Conservation (phyloP, 2,113 vertebrate genomes). For the Anhinga rufa region DNA sequence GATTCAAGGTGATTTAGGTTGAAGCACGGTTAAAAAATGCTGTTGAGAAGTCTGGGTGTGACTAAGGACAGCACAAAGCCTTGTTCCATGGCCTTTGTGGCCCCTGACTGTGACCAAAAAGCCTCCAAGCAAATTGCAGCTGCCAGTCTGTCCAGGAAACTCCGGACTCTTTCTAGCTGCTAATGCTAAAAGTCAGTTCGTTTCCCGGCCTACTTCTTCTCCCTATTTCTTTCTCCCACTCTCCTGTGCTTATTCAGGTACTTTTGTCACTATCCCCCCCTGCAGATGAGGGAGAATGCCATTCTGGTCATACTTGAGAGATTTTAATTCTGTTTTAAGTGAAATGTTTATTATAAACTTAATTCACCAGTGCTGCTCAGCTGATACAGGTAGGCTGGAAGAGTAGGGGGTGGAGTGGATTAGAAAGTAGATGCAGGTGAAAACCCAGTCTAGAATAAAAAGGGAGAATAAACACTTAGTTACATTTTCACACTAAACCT, state of each 20-base stretch:
- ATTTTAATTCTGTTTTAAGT: not conserved
- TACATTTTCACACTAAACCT: not conserved
- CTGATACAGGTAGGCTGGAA: not conserved
- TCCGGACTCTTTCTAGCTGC: not conserved
- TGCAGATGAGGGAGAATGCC: not conserved
- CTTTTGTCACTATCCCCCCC: not conserved
- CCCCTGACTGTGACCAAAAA: not conserved
- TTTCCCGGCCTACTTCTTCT: not conserved
- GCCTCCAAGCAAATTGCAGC: not conserved
- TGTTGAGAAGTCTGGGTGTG: not conserved
- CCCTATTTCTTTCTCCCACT: not conserved
- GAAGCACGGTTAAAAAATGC: not conserved
- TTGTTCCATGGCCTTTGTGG: not conserved
- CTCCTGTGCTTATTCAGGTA: not conserved
- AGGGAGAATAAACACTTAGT: not conserved
- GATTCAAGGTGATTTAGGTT: not conserved
- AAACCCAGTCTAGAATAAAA: not conserved
- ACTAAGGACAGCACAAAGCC: not conserved
- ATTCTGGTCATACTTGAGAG: not conserved
- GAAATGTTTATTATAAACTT: not conserved
- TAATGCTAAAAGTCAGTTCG: not conserved
- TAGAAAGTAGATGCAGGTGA: not conserved
- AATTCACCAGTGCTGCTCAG: not conserved
- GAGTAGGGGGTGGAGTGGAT: accelerated
- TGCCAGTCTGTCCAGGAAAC: not conserved